Evolutionary conservation across 1,140 invertebrate species (phyloP), one percentile per base, ranked within the genome.

Genomic region (Drosophila eugracilis): DNA sequence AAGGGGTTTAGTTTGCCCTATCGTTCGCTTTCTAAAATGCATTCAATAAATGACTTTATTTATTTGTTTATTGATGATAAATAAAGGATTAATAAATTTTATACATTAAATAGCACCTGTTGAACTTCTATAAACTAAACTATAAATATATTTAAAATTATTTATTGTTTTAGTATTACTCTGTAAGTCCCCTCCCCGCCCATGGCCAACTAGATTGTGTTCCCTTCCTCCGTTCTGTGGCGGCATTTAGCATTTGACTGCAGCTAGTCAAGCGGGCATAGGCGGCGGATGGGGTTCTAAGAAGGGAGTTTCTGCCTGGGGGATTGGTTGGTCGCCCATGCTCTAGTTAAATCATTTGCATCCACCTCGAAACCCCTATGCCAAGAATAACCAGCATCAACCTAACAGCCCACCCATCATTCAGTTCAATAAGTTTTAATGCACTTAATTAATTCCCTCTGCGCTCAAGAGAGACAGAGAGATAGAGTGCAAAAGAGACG

Each of bases 371-470:
- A 3, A 15, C 14, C 44, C 67, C 30, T 9, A 24, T 7, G 17
- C 12, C 24, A 15, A 17, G 1, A 22, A 32, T n/a, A n/a, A n/a
- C n/a, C n/a, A n/a, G n/a, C n/a, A n/a, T 12, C 22, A 37, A 10
- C 21, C 19, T 22, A n/a, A n/a, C n/a, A n/a, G n/a, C 19, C 24
- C 17, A 28, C n/a, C 32, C 65, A 53, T 88, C 32, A 75, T 84
- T 55, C 67, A 88, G 83, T 89, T 88, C 83, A 88, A 88, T 85
- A 85, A 88, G 78, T 88, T 88, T 88, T 88, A 76, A 88, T 88
- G 75, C 83, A 89, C 83, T 89, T 88, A 88, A 88, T 88, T 89
- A 89, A 88, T 88, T 89, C 78, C 66, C 75, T 47, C 52, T 75
- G 77, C 81, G 67, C 47, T 41, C 41, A 45, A 32, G 47, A 4